phyloP scores from a whole-genome alignment of 2,113 vertebrate species.

The Entelurus aequoreus region DNA sequence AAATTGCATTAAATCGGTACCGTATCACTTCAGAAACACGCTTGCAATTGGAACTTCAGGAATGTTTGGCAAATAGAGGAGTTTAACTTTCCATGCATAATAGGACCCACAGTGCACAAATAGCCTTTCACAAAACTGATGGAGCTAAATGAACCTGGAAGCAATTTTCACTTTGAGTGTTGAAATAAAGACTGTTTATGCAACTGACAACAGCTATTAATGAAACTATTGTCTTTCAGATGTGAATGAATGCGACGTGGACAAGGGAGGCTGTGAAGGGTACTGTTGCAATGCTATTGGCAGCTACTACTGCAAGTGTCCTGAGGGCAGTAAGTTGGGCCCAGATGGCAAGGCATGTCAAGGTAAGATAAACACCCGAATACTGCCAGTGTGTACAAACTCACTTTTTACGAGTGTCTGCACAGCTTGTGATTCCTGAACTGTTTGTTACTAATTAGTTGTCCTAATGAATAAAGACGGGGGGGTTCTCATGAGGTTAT shows the following conservation, averaged over 20 bases:
- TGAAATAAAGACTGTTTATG: too few species aligned
- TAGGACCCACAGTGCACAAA: too few species aligned
- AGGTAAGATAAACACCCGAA: constrained; percentile 68
- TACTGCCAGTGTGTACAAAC: background rate
- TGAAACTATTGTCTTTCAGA: constrained; percentile 65
- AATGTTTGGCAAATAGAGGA: background rate
- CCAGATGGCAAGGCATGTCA: constrained; percentile 76
- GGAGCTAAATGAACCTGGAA: background rate
- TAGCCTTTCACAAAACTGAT: too few species aligned
- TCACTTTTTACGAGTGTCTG: constrained; percentile 6
- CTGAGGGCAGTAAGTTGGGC: constrained; percentile 75
- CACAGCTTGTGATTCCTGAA: background rate
- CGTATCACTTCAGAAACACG: too few species aligned
- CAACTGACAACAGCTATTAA: too few species aligned
- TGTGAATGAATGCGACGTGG: constrained; percentile 78
- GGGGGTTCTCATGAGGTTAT: background rate
- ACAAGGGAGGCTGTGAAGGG: constrained; percentile 75
- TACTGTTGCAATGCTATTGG: constrained; percentile 82
- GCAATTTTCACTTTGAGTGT: background rate
- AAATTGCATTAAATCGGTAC: too few species aligned
- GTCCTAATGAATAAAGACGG: background rate
- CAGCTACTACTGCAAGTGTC: constrained; percentile 86
- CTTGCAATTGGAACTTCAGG: too few species aligned
- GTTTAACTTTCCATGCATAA: background rate
- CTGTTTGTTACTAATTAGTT: background rate